phyloP scores from a whole-genome alignment of 2,888 invertebrate genomes.

The Acleris emargana region DNA sequence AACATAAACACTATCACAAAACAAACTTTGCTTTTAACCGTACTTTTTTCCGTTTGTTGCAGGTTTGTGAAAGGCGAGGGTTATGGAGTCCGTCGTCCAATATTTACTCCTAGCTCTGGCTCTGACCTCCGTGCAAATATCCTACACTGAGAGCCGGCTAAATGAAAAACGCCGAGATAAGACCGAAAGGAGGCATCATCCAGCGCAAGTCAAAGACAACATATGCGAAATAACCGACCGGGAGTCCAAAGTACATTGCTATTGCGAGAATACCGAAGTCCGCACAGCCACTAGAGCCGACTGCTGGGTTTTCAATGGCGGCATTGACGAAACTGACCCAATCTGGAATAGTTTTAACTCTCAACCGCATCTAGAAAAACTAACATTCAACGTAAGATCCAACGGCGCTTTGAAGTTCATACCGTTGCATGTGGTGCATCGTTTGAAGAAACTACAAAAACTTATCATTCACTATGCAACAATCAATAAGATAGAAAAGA shows the following conservation, averaged over 20 bases:
- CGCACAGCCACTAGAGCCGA: constrained; percentile 87
- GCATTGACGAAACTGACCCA: constrained; percentile 86
- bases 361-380: constrained; percentile 86
- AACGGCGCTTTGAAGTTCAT: constrained; percentile 88
- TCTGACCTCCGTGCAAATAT: constrained; percentile 81
- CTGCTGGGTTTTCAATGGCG: constrained; percentile 90
- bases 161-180: constrained; percentile 82
- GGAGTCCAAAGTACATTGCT: constrained; percentile 86
- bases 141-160: constrained; percentile 78
- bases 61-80: constrained; percentile 61
- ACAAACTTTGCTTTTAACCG: constrained; percentile 40
- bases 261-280: constrained; percentile 85
- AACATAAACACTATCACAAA: constrained; percentile 9
- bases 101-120: constrained; percentile 80
- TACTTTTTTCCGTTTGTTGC: constrained; percentile 67
- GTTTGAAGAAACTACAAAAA: constrained; percentile 86
- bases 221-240: constrained; percentile 83
- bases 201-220: constrained; percentile 75
- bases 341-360: constrained; percentile 89
- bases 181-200: constrained; percentile 73
- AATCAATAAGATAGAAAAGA: constrained; percentile 87
- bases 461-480: constrained; percentile 89
- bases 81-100: constrained; percentile 77
- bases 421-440: constrained; percentile 87
- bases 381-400: constrained; percentile 88